Conservation (phyloP, 2,797 vertebrate species). For the Pangasius larnaudii region DNA sequence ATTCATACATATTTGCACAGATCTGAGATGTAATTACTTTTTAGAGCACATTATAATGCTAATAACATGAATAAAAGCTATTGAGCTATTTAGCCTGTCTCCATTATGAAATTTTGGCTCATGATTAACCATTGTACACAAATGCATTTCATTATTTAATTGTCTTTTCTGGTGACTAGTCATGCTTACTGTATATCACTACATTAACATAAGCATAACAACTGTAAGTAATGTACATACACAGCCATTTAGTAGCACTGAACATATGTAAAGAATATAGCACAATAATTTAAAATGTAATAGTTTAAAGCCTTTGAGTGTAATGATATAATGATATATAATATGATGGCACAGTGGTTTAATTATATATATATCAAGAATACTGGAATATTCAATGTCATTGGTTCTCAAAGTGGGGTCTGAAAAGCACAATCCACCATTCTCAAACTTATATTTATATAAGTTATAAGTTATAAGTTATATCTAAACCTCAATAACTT, state of each 20-base stretch:
- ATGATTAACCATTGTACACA: background rate
- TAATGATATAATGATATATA: no score
- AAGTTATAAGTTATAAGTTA: no score
- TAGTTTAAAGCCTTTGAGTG: background rate
- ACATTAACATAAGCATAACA: background rate
- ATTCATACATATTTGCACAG: background rate
- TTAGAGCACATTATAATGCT: background rate
- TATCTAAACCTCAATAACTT: background rate
- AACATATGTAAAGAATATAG: background rate
- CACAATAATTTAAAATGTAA: background rate
- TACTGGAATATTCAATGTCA: background rate
- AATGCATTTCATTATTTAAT: background rate
- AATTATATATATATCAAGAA: background rate
- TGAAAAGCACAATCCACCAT: background rate
- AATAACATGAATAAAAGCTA: background rate
- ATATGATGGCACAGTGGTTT: background rate
- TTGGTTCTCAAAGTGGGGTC: background rate
- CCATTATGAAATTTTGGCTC: background rate
- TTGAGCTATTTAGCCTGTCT: no score
- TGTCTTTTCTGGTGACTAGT: background rate
- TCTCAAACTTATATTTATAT: background rate
- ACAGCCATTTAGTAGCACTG: background rate
- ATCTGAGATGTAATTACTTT: background rate
- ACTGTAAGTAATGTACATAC: background rate
- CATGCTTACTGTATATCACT: background rate